These are phyloP conservation scores for Astreopora myriophthalma DNA, from an alignment of 64 coral and sea anemone genomes.

Conservation along the genomic window DNA sequence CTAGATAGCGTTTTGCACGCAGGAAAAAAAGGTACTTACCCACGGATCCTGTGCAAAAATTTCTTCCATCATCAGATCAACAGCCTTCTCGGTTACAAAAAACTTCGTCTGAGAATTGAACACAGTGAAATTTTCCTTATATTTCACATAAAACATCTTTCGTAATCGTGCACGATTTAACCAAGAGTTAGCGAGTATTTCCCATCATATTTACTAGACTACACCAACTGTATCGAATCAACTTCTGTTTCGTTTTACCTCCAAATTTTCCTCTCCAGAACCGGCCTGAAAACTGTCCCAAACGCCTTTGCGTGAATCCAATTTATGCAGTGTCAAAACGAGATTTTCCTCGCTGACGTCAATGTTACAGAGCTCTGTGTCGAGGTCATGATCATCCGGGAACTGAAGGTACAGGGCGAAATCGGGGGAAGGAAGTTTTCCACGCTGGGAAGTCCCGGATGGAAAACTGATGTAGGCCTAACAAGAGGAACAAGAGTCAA, in stretches of 20 bases:
- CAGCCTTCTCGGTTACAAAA: slow-evolving; percentile 67
- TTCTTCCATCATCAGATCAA: slow-evolving; percentile 81
- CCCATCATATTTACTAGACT: not conserved
- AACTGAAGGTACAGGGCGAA: slow-evolving; percentile 84
- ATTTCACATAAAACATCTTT: no score
- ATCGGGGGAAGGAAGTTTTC: slow-evolving; percentile 65
- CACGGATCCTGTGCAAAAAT: slow-evolving; percentile 87
- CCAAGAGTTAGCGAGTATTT: not conserved
- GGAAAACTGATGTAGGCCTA: slow-evolving; percentile 95
- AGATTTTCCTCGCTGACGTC: slow-evolving; percentile 78
- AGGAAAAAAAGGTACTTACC: no score
- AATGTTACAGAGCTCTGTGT: slow-evolving; percentile 80
- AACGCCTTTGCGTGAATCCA: slow-evolving; percentile 67
- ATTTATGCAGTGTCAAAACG: slow-evolving; percentile 69
- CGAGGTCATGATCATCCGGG: slow-evolving; percentile 66
- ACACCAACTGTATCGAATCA: no score
- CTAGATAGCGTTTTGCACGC: no score
- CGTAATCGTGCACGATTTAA: no score
- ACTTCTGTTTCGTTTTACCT: slow-evolving; percentile 47
- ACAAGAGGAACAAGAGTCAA: not conserved
- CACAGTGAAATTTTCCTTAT: not conserved
- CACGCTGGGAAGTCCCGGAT: slow-evolving; percentile 4
- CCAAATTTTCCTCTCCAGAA: slow-evolving; percentile 71
- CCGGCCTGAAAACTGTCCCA: slow-evolving; percentile 91
- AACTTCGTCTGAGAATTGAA: slow-evolving; percentile 62